A percentile compares a stretch with the other conserved stretches of the same genome.
Conservation (phyloP, 1,140 invertebrate genomes). For the Nomia melanderi region DNA sequence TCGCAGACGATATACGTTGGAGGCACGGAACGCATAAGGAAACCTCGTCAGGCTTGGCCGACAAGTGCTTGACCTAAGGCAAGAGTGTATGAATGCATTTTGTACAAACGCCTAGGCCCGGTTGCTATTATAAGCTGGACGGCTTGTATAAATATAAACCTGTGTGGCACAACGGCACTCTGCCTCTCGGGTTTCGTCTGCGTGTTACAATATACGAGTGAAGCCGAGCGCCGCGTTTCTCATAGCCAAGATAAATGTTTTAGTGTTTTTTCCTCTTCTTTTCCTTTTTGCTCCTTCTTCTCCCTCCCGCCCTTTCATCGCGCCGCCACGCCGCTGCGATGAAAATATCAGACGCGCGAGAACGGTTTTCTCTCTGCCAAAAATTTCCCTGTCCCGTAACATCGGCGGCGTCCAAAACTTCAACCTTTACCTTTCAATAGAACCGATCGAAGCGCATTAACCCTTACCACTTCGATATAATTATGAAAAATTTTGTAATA, state of each 20-base stretch:
- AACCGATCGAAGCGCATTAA: no score
- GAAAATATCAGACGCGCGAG: conserved; percentile 6
- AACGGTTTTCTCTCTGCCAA: no score
- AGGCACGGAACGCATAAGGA: conserved; percentile 46
- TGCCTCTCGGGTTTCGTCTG: conserved; percentile 75
- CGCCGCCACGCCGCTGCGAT: not conserved
- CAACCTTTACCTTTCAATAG: no score
- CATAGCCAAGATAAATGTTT: conserved; percentile 62
- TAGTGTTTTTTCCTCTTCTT: conserved; percentile 42
- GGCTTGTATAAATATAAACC: conserved; percentile 76
- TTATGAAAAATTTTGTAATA: no score
- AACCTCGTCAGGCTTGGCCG: conserved; percentile 41
- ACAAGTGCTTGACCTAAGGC: conserved; percentile 68
- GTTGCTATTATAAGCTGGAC: conserved; percentile 74
- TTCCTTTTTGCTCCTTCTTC: no score
- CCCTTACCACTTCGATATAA: no score
- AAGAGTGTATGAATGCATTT: conserved; percentile 73
- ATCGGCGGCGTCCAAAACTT: no score
- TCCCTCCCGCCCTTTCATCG: no score
- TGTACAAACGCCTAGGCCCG: conserved; percentile 69
- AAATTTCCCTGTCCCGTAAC: no score
- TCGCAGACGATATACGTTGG: conserved; percentile 4
- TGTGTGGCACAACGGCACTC: conserved; percentile 65
- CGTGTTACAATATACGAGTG: conserved; percentile 72
- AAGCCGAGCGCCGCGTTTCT: conserved; percentile 62